phyloP scores from a whole-genome alignment of 2,797 vertebrate genomes.

The Microhierax caerulescens region DNA sequence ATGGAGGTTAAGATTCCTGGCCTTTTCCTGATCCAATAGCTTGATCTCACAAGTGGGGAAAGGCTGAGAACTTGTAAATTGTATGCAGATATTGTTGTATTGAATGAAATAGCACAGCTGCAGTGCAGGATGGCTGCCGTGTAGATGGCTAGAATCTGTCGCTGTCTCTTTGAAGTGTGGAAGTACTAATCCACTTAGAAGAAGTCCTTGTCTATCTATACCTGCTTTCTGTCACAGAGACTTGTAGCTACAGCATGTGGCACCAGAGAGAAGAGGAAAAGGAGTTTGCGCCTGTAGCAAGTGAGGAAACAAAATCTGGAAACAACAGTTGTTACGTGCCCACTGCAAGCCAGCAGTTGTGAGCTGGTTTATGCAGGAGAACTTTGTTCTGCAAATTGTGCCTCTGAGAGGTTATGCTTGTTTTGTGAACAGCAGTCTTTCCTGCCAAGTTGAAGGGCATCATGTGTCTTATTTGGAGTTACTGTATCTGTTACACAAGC shows the following conservation, averaged over 20 bases:
- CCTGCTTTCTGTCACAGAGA: background rate
- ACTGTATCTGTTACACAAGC: conserved; percentile 21
- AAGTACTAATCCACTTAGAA: background rate
- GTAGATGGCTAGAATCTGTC: background rate
- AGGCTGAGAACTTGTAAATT: background rate
- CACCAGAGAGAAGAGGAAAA: background rate
- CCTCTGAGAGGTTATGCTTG: background rate
- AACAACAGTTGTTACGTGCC: background rate
- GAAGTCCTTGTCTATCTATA: background rate
- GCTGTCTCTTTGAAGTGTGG: background rate
- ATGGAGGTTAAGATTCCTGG: background rate
- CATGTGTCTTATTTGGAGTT: background rate
- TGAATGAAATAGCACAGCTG: background rate
- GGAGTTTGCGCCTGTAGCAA: background rate
- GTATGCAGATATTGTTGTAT: background rate
- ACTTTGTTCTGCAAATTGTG: background rate
- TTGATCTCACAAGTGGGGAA: background rate
- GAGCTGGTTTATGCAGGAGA: background rate
- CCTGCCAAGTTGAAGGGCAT: background rate
- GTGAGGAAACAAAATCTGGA: background rate
- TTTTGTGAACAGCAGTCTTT: background rate
- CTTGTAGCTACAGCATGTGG: background rate
- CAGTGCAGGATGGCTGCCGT: background rate
- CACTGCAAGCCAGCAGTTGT: background rate
- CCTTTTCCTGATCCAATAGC: background rate